phyloP scores from a whole-genome alignment of 2,888 invertebrate genomes.

The Polydrusus cervinus region DNA sequence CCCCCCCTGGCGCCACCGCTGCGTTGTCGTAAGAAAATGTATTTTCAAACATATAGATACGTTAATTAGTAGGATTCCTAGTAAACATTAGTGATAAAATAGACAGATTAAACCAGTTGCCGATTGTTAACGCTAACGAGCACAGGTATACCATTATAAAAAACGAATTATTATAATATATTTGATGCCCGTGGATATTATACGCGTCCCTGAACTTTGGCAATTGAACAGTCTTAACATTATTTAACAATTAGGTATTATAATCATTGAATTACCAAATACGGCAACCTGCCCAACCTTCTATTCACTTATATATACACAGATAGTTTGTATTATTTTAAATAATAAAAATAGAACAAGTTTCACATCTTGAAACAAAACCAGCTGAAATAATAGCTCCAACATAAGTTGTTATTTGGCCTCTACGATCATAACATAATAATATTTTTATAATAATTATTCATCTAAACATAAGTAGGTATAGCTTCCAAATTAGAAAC shows the following conservation, averaged over 20 bases:
- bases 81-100: slow-evolving; percentile 8
- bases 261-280: slow-evolving; percentile 39
- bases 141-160: background rate
- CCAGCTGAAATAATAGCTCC: background rate
- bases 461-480: background rate
- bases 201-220: slow-evolving; percentile 44
- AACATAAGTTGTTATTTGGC: background rate
- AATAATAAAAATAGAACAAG: slow-evolving; percentile 19
- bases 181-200: slow-evolving; percentile 19
- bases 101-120: background rate
- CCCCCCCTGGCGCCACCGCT: too few species aligned
- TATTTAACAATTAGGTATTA: slow-evolving; percentile 36
- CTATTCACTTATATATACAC: background rate
- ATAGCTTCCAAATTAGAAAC: background rate
- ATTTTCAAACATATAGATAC: too few species aligned
- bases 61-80: background rate
- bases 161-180: slow-evolving; percentile 12
- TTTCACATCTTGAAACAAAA: background rate
- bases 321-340: slow-evolving; percentile 13
- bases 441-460: background rate
- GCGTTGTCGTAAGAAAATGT: too few species aligned
- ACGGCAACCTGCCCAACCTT: slow-evolving; percentile 31
- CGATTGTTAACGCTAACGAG: background rate
- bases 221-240: slow-evolving; percentile 16
- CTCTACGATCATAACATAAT: background rate